These are phyloP conservation scores for Bergia sp. DNA, from an alignment of 92 coral and sea anemone genomes.

Conservation along the genomic window DNA sequence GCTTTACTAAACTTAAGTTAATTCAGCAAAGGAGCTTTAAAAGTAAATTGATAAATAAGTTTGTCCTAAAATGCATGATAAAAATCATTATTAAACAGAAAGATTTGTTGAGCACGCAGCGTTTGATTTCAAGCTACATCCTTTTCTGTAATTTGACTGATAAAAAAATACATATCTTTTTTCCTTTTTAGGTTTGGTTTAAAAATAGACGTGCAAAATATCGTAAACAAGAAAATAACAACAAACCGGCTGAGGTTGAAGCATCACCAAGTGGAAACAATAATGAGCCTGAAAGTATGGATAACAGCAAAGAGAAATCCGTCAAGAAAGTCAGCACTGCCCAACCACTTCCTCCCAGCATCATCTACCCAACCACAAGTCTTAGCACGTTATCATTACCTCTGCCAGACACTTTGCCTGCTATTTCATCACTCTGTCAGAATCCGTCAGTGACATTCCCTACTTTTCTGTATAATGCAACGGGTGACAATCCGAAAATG, in stretches of 20 bases:
- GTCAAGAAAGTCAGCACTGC: conserved; percentile 14
- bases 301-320: conserved; percentile 11
- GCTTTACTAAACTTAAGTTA: no score
- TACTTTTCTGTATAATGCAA: not conserved
- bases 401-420: not conserved
- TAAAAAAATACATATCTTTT: not conserved
- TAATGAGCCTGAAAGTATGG: not conserved
- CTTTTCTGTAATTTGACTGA: not conserved
- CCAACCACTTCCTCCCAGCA: conserved; percentile 59
- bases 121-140: not conserved
- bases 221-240: conserved; percentile 77
- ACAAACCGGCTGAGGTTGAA: conserved; percentile 32
- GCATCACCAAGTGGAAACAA: conserved; percentile 16
- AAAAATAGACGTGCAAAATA: conserved; percentile 97
- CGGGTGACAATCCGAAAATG: not conserved
- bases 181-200: conserved; percentile 86
- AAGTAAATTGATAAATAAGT: no score
- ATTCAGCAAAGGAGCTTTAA: no score
- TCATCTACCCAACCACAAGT: conserved; percentile 45
- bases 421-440: not conserved
- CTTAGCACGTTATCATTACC: not conserved
- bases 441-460: not conserved
- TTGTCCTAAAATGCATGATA: no score
- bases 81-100: no score
- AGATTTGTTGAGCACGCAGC: not conserved